Evolutionary conservation across 2,888 invertebrate genomes (phyloP), one percentile per base, ranked within the genome.

Genomic region (Eutolmus rufibarbis): DNA sequence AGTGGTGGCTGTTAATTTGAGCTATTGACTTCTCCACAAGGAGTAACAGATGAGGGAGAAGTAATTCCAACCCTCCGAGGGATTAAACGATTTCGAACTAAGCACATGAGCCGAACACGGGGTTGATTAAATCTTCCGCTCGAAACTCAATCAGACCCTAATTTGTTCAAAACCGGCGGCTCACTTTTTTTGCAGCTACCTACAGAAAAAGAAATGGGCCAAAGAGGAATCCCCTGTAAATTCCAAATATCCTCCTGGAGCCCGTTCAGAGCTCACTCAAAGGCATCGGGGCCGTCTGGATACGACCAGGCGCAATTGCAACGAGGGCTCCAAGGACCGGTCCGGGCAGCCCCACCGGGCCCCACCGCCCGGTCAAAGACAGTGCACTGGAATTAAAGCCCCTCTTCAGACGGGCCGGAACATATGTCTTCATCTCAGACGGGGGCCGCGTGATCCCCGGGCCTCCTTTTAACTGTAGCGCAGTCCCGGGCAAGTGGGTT

Each of bases 371-470:
- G 31, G 51, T 31, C 37, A 66, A 37, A 74, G 74, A 85, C 46
- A 46, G 43, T 85, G 85, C 85, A 85, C 31, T 74, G 74, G 74
- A 74, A 85, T 85, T 74, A 85, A 85, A 85, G 23, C 85, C 43
- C 51, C 2, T 31, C 74, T 74, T 31, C 51, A 51, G 46, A 16
- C 51, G 37, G 31, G 31, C 74, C 34, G 46, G 19, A 74, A 85
- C 85, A 85, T 85, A 31, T 74, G 74, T 85, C 85, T 85, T 74
- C 74, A 85, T 85, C 85, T 28, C 51, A 85, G 74, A 74, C 43
- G 85, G 74, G 74, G 74, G 57, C 9, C 28, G 74, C 85, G 46
- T 85, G 74, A 85, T 85, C 57, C 74, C 74, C 74, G 74, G 85
- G 85, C 85, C 85, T 85, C 74, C 74, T 74, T 74, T 74, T 46